Percentiles rank a stretch among this genome's conserved stretches.
These are phyloP conservation scores for Eristalis pertinax DNA, from an alignment of 2,888 invertebrate genomes.

Conservation along the genomic window DNA sequence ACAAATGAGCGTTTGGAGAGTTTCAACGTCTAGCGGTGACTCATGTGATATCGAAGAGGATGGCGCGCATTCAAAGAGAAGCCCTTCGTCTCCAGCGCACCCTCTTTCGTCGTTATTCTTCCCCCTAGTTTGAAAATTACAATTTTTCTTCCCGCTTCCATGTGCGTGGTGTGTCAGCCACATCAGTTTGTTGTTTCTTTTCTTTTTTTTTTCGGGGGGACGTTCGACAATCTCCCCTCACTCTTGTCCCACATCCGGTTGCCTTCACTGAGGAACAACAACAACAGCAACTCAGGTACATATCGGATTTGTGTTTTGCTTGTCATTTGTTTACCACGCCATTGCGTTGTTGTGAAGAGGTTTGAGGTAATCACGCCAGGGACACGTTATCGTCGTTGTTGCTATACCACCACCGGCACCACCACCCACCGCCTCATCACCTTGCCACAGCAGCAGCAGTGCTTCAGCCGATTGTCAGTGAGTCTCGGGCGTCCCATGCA, in stretches of 20 bases:
- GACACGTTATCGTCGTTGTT: slow-evolving; percentile 26
- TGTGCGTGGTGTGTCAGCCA: no score
- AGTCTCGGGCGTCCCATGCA: background rate
- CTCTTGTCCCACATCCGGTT: background rate
- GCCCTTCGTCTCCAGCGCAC: no score
- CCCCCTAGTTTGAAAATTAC: no score
- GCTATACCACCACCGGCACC: background rate
- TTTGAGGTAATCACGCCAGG: slow-evolving; percentile 20
- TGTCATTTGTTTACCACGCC: slow-evolving; percentile 12
- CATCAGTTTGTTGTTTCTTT: background rate
- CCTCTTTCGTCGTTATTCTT: no score
- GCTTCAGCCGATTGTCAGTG: background rate
- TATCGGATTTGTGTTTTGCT: slow-evolving; percentile 30
- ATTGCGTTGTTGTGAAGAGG: slow-evolving; percentile 15
- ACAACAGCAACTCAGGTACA: background rate
- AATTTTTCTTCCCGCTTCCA: no score
- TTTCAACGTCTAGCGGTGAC: slow-evolving; percentile 8
- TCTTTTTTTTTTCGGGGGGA: no score
- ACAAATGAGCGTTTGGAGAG: slow-evolving; percentile 16
- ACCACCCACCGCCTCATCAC: background rate
- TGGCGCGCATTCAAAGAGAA: background rate
- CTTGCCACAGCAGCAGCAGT: no score
- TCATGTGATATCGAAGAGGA: background rate
- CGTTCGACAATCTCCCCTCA: background rate
- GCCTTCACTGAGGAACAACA: background rate